Conservation (phyloP, 2,797 vertebrate genomes). For the Leptatherina wallacei region DNA sequence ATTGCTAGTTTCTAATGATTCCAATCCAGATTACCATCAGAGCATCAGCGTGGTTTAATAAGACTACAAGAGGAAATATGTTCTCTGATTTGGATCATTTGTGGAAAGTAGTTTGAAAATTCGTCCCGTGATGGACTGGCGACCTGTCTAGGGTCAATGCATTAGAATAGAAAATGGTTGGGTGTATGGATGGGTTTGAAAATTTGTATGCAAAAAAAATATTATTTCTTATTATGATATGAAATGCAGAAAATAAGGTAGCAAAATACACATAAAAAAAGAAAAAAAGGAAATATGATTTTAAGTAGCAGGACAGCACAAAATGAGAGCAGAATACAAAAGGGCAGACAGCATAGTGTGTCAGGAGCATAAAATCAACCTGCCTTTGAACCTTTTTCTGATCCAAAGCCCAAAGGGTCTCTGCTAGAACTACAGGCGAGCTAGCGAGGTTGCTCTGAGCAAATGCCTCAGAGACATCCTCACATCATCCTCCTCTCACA, state of each 20-base stretch:
- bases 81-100: background rate
- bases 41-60: background rate
- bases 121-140: background rate
- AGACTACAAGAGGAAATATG: conserved; percentile 5
- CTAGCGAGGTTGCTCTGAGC: conserved; percentile 30
- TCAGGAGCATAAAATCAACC: conserved; percentile 30
- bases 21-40: background rate
- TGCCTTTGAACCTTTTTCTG: conserved; percentile 37
- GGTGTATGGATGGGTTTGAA: no score
- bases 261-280: conserved; percentile 10
- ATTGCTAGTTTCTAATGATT: no score
- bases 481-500: background rate
- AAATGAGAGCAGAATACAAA: conserved; percentile 40
- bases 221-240: background rate
- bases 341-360: conserved; percentile 17
- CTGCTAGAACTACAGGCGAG: conserved; percentile 21
- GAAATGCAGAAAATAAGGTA: conserved; percentile 7
- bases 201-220: background rate
- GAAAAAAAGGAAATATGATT: background rate
- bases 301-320: conserved; percentile 20
- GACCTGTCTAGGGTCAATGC: no score
- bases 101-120: background rate
- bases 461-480: conserved; percentile 48
- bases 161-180: no score
- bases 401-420: conserved; percentile 20